Evolutionary conservation across 64 coral and sea anemone genomes (phyloP), one percentile per base, ranked within the genome.

Genomic region (Stichodactyla mertensii): DNA sequence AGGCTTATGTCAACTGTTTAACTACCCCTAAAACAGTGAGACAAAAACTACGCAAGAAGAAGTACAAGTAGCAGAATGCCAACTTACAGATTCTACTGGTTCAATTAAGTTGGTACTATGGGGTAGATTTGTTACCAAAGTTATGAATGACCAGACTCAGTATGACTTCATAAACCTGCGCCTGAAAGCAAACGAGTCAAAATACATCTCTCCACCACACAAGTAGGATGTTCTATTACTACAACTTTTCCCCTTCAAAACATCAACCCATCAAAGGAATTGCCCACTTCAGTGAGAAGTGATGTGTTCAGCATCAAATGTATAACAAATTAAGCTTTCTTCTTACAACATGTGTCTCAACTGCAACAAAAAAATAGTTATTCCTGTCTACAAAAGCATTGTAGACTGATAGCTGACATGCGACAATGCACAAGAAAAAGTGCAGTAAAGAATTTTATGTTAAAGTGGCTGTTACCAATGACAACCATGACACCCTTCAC

Each of bases 181-280:
- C 51, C 86, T 77, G 18, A 81, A 81, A 88, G 57, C 78, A 61
- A 45, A 88, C 79, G 20, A 61, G 79, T 71, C 0, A 27, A 80
- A 55, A 61, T 22, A 69, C 52, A 20, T 51, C 87, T 81, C 6
- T 77, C 71, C 16, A 88, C 87, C 45, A 81, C 87, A 79, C 87
- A 88, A 59, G 54, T 71, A 36, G 77, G 77, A 27, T 88, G 87
- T 58, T 60, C 78, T 56, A 88, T 88, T 60, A 57, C 31, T 80
- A 22, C 54, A n/a, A 79, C 71, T 56, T 23, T 79, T 24, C 87
- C 87, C 18, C 52, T 88, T 18, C n/a, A 27, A 16, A 80, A 89
- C 79, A 54, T 82, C n/a, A 60, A 89, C 79, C 78, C 79, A 79
- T 59, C 87, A 82, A 83, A 81, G 24, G 78, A 89, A 64, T 54